Evolutionary conservation across 2,888 invertebrate genomes (phyloP).

Genomic region (Pseudeuparius sepicola): DNA sequence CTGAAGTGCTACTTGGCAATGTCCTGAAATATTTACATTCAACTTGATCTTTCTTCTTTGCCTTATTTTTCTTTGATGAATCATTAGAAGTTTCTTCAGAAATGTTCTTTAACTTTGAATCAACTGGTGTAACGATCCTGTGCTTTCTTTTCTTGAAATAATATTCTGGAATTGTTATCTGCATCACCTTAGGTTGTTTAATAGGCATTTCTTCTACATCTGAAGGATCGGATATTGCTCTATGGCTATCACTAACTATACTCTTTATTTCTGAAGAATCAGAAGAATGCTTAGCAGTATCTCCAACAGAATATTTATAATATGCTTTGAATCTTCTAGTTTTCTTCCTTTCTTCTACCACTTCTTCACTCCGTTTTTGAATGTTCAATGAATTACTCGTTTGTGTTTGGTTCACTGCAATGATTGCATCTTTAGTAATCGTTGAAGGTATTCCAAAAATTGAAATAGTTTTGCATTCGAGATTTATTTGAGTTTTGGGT

Average conservation of each 20-base stretch:
- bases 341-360: conserved; percentile 21
- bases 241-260: conserved; percentile 22
- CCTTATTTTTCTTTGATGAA: too few species aligned
- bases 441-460: conserved; percentile 23
- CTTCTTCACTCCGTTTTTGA: conserved; percentile 15
- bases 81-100: conserved; percentile 20
- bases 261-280: conserved; percentile 19
- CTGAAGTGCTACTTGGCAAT: conserved; percentile 22
- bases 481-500: conserved; percentile 13
- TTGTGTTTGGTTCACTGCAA: too few species aligned
- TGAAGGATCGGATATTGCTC: conserved; percentile 19
- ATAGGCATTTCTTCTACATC: too few species aligned
- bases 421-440: too few species aligned
- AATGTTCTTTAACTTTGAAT: conserved; percentile 20
- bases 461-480: conserved; percentile 25
- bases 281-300: conserved; percentile 11
- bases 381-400: too few species aligned
- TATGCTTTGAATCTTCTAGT: conserved; percentile 23
- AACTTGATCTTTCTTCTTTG: neutral
- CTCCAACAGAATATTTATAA: conserved; percentile 23
- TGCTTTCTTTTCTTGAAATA: too few species aligned
- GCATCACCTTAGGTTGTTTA: too few species aligned
- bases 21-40: conserved; percentile 19
- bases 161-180: too few species aligned
- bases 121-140: conserved; percentile 10